Evolutionary conservation across 2,888 invertebrate species (phyloP).

Genomic region (Watsonalla binaria): DNA sequence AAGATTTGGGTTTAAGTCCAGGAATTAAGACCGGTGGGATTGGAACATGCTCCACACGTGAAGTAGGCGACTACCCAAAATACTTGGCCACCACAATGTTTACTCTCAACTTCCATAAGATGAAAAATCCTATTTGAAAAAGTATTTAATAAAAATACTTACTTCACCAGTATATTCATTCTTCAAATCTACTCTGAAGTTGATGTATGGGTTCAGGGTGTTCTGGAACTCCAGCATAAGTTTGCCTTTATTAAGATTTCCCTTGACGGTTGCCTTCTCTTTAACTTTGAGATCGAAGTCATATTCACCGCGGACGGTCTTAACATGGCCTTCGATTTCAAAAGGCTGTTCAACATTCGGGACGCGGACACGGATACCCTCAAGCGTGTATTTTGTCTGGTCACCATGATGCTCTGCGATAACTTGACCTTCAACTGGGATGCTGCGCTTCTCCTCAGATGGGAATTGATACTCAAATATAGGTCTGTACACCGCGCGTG

Average conservation of each 20-base stretch:
- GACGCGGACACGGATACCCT: conserved; percentile 73
- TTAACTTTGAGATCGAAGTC: conserved; percentile 73
- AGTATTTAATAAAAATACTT: conserved; percentile 19
- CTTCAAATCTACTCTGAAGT: conserved; percentile 80
- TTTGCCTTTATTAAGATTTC: conserved; percentile 57
- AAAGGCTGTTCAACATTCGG: conserved; percentile 54
- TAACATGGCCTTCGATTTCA: conserved; percentile 73
- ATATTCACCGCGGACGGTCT: conserved; percentile 40
- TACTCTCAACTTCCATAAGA: too few relatives aligned
- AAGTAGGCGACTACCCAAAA: too few relatives aligned
- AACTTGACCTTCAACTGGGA: conserved; percentile 76
- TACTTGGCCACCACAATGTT: too few relatives aligned
- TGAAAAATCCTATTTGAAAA: too few relatives aligned
- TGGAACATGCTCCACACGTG: too few relatives aligned
- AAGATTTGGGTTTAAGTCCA: too few relatives aligned
- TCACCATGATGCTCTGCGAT: conserved; percentile 49
- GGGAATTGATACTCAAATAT: conserved; percentile 83
- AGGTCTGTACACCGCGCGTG: conserved; percentile 80
- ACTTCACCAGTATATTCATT: conserved; percentile 57
- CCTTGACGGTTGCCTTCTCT: conserved; percentile 68
- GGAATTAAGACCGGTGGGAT: too few relatives aligned
- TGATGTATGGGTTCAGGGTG: conserved; percentile 78
- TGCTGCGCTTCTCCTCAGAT: conserved; percentile 60
- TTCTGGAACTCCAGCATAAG: conserved; percentile 76
- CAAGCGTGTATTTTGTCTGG: conserved; percentile 75